These are phyloP conservation scores for Beroe ovata DNA, from an alignment of 37 sponge, comb jelly and placozoan genomes.

Conservation along the genomic window DNA sequence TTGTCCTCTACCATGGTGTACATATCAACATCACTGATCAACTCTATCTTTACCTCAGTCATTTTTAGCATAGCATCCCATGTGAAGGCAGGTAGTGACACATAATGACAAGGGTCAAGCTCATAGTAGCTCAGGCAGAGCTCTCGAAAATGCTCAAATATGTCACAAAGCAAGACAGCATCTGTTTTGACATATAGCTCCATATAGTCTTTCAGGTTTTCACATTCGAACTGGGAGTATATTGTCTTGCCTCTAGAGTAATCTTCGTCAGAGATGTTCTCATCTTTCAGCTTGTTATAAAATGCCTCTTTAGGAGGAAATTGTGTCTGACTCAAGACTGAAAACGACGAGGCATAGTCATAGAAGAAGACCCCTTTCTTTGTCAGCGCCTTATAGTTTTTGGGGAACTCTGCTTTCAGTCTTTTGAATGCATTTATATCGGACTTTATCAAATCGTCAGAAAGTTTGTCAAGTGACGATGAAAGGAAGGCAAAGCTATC, in stretches of 20 bases:
- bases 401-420: conserved; percentile 4
- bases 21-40: conserved; percentile 26
- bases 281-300: conserved; percentile 1
- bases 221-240: conserved; percentile 11
- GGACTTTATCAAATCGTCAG: background rate
- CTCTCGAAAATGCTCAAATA: conserved; percentile 40
- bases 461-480: conserved; percentile 1
- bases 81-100: conserved; percentile 32
- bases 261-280: conserved; percentile 20
- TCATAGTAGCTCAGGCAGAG: background rate
- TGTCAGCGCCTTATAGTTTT: background rate
- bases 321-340: background rate
- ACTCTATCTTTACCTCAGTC: background rate
- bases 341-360: conserved; percentile 17
- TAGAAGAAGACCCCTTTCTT: conserved; percentile 57
- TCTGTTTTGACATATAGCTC: conserved; percentile 60
- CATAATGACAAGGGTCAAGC: conserved; percentile 62
- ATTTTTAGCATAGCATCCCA: conserved; percentile 66
- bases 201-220: conserved; percentile 29
- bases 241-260: conserved; percentile 7
- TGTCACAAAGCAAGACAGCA: conserved; percentile 7
- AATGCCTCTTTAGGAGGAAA: conserved; percentile 53
- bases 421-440: background rate
- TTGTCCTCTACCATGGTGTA: conserved; percentile 1
- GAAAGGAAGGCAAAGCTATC: conserved; percentile 50